Percentiles rank a stretch among this genome's conserved stretches.
These are phyloP conservation scores for Macrosoma leucophasiata DNA, from an alignment of 2,888 invertebrate species.

Conservation along the genomic window DNA sequence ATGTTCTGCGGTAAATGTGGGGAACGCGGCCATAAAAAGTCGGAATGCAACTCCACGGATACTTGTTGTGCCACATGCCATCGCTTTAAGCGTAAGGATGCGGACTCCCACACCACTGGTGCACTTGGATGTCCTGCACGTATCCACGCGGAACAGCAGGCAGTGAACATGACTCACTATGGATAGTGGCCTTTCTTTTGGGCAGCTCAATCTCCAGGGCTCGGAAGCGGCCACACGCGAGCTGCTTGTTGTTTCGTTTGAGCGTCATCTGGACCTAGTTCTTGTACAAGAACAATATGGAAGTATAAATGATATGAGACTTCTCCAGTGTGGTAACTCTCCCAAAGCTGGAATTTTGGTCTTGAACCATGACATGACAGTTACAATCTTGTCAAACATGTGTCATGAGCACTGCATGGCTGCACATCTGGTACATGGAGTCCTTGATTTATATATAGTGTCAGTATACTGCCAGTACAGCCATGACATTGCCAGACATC, in stretches of 20 bases:
- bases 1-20: not conserved
- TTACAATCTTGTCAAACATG: too few relatives aligned
- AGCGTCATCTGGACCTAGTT: not conserved
- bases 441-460: not conserved
- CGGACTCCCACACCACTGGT: not conserved
- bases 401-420: not conserved
- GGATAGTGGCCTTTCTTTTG: constrained; percentile 13
- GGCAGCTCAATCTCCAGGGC: constrained; percentile 27
- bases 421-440: not conserved
- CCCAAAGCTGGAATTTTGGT: not conserved
- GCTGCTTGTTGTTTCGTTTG: too few relatives aligned
- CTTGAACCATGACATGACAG: not conserved
- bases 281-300: constrained; percentile 15
- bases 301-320: not conserved
- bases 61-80: not conserved
- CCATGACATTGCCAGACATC: constrained; percentile 3
- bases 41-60: too few relatives aligned
- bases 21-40: not conserved
- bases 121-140: constrained; percentile 1
- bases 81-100: not conserved
- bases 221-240: constrained; percentile 22
- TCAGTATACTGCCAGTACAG: constrained; percentile 3
- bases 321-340: not conserved
- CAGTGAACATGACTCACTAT: constrained; percentile 8
- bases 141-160: constrained; percentile 16